phyloP scores from a whole-genome alignment of 2,888 invertebrate genomes.

The Xanthostigma xanthostigma region DNA sequence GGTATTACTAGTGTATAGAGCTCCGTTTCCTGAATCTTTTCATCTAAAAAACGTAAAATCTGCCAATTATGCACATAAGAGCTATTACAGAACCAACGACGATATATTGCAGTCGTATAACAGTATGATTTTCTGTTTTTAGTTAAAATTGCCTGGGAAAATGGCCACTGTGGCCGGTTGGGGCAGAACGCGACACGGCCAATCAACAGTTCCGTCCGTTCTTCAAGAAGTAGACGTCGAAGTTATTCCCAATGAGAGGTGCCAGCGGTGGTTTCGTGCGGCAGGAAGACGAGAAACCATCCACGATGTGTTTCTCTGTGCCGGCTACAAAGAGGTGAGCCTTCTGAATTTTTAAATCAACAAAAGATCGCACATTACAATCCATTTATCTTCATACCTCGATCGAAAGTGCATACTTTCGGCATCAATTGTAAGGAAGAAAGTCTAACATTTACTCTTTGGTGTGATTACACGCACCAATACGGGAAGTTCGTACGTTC shows the following conservation, averaged over 20 bases:
- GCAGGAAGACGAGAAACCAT: slow-evolving; percentile 84
- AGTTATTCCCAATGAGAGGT: slow-evolving; percentile 78
- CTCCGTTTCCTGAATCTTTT: too few relatives aligned
- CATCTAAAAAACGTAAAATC: too few relatives aligned
- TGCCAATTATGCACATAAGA: too few relatives aligned
- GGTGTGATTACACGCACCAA: too few relatives aligned
- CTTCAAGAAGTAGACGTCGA: slow-evolving; percentile 74
- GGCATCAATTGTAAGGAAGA: too few relatives aligned
- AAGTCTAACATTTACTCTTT: too few relatives aligned
- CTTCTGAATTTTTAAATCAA: slow-evolving; percentile 16
- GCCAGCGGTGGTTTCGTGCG: slow-evolving; percentile 84
- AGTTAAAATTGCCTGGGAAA: slow-evolving; percentile 65
- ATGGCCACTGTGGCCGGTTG: slow-evolving; percentile 87
- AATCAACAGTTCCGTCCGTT: slow-evolving; percentile 74
- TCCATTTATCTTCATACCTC: background rate
- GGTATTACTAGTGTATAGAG: too few relatives aligned
- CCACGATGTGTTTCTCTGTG: slow-evolving; percentile 83
- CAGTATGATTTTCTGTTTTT: slow-evolving; percentile 7
- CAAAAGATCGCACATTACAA: background rate
- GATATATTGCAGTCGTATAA: too few relatives aligned
- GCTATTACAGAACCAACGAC: too few relatives aligned
- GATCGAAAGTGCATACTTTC: too few relatives aligned
- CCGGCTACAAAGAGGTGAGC: slow-evolving; percentile 79
- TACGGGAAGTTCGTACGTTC: too few relatives aligned
- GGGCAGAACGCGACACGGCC: slow-evolving; percentile 81